Conservation (phyloP, 92 coral and sea anemone genomes). For the Phenganax marumi region DNA sequence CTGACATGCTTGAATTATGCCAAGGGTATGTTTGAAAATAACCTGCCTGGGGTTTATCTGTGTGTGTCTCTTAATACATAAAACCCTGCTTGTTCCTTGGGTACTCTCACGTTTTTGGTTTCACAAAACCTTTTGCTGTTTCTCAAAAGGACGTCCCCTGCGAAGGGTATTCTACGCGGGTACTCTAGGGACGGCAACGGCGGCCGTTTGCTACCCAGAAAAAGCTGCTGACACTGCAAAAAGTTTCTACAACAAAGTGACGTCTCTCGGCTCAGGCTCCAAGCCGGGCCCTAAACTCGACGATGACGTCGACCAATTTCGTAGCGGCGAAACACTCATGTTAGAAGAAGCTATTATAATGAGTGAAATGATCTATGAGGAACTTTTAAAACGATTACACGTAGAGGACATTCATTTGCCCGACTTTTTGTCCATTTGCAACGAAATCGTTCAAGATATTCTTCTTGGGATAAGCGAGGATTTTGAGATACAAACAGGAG, state of each 20-base stretch:
- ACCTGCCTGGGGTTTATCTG: background rate
- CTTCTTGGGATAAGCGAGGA: conserved; percentile 40
- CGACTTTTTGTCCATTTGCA: conserved; percentile 22
- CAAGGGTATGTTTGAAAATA: too few species aligned
- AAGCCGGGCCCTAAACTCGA: conserved; percentile 20
- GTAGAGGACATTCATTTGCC: conserved; percentile 35
- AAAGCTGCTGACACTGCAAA: conserved; percentile 67
- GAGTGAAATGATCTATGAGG: conserved; percentile 22
- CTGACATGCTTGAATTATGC: too few species aligned
- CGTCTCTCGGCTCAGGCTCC: conserved; percentile 48
- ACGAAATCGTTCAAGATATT: conserved; percentile 30
- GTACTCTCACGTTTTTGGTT: too few species aligned
- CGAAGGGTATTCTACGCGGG: conserved; percentile 79
- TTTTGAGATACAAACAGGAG: conserved; percentile 45
- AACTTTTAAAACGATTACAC: conserved; percentile 11
- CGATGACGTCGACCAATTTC: conserved; percentile 27
- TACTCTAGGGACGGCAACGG: conserved; percentile 77
- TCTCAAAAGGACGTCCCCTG: conserved; percentile 72
- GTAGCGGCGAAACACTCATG: conserved; percentile 28
- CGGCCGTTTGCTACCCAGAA: conserved; percentile 82
- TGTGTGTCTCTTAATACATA: background rate
- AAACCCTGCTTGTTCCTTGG: too few species aligned
- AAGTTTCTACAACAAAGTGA: conserved; percentile 58
- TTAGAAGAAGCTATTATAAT: conserved; percentile 33
- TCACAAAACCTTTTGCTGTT: background rate